Percentiles rank a stretch among this genome's conserved stretches.
phyloP scores from a whole-genome alignment of 2,113 vertebrate genomes.

The Cathartes aura region DNA sequence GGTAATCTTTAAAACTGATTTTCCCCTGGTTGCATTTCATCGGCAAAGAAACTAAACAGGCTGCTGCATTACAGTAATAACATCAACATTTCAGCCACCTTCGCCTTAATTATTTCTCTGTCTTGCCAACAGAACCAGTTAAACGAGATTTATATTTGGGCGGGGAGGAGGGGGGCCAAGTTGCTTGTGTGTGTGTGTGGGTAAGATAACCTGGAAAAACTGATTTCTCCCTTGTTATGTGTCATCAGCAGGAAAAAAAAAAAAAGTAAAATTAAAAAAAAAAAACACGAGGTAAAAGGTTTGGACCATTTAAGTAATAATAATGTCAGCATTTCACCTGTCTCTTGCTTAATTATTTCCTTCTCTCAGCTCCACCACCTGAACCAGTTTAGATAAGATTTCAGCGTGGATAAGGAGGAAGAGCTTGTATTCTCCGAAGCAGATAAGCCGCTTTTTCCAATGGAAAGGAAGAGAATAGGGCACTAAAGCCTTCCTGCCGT shows the following conservation, averaged over 20 bases:
- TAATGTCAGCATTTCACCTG: slow-evolving; percentile 69
- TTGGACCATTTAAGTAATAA: slow-evolving; percentile 71
- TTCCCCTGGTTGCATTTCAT: slow-evolving; percentile 69
- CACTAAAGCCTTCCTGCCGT: not conserved
- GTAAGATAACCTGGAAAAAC: slow-evolving; percentile 46
- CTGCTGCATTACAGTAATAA: slow-evolving; percentile 69
- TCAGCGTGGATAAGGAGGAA: slow-evolving; percentile 25
- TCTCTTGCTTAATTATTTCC: slow-evolving; percentile 71
- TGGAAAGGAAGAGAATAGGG: not conserved
- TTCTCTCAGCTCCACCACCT: slow-evolving; percentile 58
- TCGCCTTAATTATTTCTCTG: slow-evolving; percentile 77
- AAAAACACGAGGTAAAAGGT: slow-evolving; percentile 43
- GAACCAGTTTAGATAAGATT: slow-evolving; percentile 75
- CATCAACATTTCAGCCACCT: slow-evolving; percentile 69
- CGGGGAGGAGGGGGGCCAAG: not conserved
- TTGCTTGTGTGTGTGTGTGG: not conserved
- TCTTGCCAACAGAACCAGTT: slow-evolving; percentile 69
- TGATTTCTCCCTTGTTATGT: not conserved
- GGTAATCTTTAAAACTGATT: slow-evolving; percentile 75
- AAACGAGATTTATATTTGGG: slow-evolving; percentile 72
- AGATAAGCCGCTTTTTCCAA: slow-evolving; percentile 21
- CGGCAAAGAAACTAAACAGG: slow-evolving; percentile 72
- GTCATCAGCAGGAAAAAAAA: not conserved
- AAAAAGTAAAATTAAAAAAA: not conserved
- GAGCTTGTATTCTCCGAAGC: slow-evolving; percentile 14